Conservation (phyloP, 2,797 vertebrate genomes). For the Xiphophorus birchmanni region DNA sequence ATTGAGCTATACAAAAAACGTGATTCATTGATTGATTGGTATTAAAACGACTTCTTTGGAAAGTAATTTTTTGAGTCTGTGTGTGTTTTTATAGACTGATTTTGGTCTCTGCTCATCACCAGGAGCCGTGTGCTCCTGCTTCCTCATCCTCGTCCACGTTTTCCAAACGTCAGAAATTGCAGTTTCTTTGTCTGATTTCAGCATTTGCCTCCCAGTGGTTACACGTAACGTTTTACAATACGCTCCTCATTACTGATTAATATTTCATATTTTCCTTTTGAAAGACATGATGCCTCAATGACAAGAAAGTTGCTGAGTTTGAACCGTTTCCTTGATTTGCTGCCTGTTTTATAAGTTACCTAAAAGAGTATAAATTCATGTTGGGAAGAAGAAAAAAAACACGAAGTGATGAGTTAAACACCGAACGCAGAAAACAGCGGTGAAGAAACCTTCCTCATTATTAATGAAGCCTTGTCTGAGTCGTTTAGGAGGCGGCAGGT, state of each 20-base stretch:
- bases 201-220: background rate
- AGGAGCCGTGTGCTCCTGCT: background rate
- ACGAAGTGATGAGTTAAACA: background rate
- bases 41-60: too few relatives aligned
- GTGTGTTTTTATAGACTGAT: background rate
- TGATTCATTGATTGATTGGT: too few relatives aligned
- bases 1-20: too few relatives aligned
- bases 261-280: background rate
- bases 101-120: background rate
- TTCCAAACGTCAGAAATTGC: background rate
- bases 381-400: too few relatives aligned
- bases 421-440: background rate
- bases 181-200: background rate
- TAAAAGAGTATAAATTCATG: background rate
- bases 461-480: background rate
- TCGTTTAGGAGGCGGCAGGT: background rate
- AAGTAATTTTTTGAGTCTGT: too few relatives aligned
- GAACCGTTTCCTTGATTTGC: background rate
- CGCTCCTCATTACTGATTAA: background rate
- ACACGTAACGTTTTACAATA: background rate
- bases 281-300: background rate
- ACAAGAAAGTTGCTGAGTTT: background rate
- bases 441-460: background rate
- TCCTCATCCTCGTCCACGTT: background rate
- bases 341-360: background rate